A percentile compares a stretch with the other conserved stretches of the same genome.
Evolutionary conservation across 2,113 vertebrate genomes (phyloP).

Genomic region (Pelobates fuscus): DNA sequence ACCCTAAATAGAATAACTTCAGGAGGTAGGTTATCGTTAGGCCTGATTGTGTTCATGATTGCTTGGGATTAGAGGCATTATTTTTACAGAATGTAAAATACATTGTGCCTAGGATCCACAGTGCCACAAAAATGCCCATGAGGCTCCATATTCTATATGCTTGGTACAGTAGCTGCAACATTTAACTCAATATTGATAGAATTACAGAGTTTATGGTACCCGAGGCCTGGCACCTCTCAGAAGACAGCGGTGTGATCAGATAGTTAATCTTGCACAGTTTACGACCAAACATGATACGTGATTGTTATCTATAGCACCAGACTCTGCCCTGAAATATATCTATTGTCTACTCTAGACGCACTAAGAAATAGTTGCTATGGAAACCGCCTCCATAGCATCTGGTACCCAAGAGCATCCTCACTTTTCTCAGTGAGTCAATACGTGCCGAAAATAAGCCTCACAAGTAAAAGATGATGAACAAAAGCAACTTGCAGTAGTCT

Average conservation of each 20-base stretch:
- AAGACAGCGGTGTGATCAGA: not conserved
- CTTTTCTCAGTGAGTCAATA: slow-evolving; percentile 11
- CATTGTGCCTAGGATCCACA: no score
- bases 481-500: not conserved
- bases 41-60: no score
- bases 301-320: not conserved
- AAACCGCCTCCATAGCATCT: slow-evolving; percentile 32
- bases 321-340: not conserved
- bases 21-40: no score
- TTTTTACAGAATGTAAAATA: no score
- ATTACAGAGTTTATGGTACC: not conserved
- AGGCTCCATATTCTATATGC: no score
- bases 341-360: slow-evolving; percentile 3
- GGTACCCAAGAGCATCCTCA: slow-evolving; percentile 31
- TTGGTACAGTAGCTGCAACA: no score
- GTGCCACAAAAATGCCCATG: no score
- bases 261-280: not conserved
- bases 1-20: no score
- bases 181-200: no score
- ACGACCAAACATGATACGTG: no score
- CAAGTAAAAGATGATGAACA: not conserved
- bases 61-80: no score
- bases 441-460: not conserved
- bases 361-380: slow-evolving; percentile 33
- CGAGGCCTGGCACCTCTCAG: not conserved